Evolutionary conservation across 2,888 invertebrate genomes (phyloP), one percentile per base, ranked within the genome.

Genomic region (Clunio marinus): DNA sequence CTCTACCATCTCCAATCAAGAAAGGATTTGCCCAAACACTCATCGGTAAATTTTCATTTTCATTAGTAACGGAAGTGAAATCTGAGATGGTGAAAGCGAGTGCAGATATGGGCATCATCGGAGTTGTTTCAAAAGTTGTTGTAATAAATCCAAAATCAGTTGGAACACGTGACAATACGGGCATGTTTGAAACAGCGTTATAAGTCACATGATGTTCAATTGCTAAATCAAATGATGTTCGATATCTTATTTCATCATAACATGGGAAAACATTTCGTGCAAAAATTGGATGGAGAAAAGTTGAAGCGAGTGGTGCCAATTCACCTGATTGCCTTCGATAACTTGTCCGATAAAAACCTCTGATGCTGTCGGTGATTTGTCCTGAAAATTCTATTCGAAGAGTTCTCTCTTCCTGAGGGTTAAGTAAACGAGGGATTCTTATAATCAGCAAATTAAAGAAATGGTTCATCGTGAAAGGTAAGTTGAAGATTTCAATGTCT

Each of bases 201-300:
- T 72, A 73, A 0, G 65, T 65, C 0, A 71, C n/a, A 25, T 71
- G 57, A 66, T 80, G 76, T 0, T 70, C 75, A 24, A 82, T 74
- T 13, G 72, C 73, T 32, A 82, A 73, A 13, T 73, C 70, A 71
- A 81, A 82, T 1, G 69, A 73, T 7, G 82, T 81, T 71, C 81
- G 82, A 45, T 24, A 25, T 20, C 24, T 2, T n/a, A 15, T 13
- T 55, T 68, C 68, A 41, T 69, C 69, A 74, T 86, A 90, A 74
- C 90, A 90, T 0, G 91, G 91, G 75, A 91, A 88, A 0, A 86
- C 88, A 13, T 82, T 78, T 0, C 88, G 83, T 0, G 87, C 87
- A 70, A 81, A 81, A 0, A 84, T 84, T 0, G 88, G 83, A 74
- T 88, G 86, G 67, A 89, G 84, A 71, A 88, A 88, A 0, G 88